phyloP scores from a whole-genome alignment of 1,140 invertebrate species.

The Ectropis grisescens region DNA sequence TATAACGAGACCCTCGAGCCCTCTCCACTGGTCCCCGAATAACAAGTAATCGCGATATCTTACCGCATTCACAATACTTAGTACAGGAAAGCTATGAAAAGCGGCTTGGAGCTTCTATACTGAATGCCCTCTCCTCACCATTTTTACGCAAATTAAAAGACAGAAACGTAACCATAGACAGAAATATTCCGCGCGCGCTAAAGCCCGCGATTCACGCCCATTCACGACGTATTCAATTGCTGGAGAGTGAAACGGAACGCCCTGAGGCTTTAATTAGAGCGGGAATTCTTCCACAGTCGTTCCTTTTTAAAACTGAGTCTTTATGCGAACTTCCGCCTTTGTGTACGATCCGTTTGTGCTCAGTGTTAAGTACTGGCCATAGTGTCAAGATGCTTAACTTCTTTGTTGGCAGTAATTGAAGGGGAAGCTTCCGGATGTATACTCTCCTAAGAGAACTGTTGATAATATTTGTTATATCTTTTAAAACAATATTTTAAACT shows the following conservation, averaged over 20 bases:
- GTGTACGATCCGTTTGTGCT: constrained; percentile 39
- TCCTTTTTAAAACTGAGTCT: constrained; percentile 62
- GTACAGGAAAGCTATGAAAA: constrained; percentile 34
- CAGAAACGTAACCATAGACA: constrained; percentile 54
- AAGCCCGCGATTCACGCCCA: constrained; percentile 50
- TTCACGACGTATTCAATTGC: constrained; percentile 49
- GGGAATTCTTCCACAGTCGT: constrained; percentile 58
- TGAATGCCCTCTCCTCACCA: constrained; percentile 53
- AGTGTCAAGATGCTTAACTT: constrained; percentile 42
- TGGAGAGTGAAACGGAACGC: constrained; percentile 58
- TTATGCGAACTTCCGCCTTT: constrained; percentile 51
- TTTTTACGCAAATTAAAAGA: constrained; percentile 69
- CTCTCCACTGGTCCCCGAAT: constrained; percentile 8
- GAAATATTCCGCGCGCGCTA: constrained; percentile 44
- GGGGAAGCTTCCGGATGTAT: constrained; percentile 1
- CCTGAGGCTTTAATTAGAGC: constrained; percentile 68
- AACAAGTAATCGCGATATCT: constrained; percentile 43
- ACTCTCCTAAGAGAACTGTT: too few species aligned
- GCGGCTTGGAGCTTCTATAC: constrained; percentile 27
- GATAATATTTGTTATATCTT: too few species aligned
- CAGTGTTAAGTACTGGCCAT: constrained; percentile 42
- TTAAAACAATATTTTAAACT: too few species aligned
- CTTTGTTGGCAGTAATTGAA: constrained; percentile 26
- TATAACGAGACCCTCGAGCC: constrained; percentile 45
- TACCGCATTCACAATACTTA: constrained; percentile 23